phyloP scores from a whole-genome alignment of 2,888 invertebrate genomes.

The Aquatica leii region DNA sequence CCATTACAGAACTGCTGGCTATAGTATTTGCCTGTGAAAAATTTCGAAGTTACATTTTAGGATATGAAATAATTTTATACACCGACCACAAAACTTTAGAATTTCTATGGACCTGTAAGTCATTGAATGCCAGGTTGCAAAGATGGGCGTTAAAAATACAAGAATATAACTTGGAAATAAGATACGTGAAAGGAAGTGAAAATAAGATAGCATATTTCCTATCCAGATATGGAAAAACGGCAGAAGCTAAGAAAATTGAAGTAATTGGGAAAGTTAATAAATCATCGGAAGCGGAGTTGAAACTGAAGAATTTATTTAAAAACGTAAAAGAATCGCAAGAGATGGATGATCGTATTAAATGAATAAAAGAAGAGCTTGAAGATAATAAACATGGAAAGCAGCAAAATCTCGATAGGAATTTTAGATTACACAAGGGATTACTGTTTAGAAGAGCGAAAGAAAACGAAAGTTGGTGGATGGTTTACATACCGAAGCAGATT shows the following conservation, averaged over 20 bases:
- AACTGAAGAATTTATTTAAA: background rate
- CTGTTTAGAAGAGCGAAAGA: background rate
- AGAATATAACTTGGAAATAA: too few species aligned
- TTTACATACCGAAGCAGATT: too few species aligned
- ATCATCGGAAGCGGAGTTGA: too few species aligned
- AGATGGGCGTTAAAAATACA: too few species aligned
- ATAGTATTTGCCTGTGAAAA: too few species aligned
- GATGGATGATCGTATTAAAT: background rate
- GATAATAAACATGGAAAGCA: too few species aligned
- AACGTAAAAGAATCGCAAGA: background rate
- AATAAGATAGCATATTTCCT: background rate
- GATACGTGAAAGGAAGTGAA: too few species aligned
- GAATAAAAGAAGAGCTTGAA: background rate
- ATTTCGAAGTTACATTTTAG: too few species aligned
- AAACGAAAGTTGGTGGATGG: background rate
- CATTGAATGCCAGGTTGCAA: too few species aligned
- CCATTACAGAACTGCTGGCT: background rate
- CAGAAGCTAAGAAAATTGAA: background rate
- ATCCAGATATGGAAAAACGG: background rate
- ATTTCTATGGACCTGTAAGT: too few species aligned
- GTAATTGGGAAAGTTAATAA: background rate
- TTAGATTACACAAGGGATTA: background rate
- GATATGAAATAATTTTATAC: too few species aligned
- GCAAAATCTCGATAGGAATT: background rate
- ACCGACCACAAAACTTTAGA: too few species aligned